Percentiles rank a stretch among this genome's conserved stretches.
phyloP scores from a whole-genome alignment of 2,888 invertebrate species.

The Tiliacea aurago region DNA sequence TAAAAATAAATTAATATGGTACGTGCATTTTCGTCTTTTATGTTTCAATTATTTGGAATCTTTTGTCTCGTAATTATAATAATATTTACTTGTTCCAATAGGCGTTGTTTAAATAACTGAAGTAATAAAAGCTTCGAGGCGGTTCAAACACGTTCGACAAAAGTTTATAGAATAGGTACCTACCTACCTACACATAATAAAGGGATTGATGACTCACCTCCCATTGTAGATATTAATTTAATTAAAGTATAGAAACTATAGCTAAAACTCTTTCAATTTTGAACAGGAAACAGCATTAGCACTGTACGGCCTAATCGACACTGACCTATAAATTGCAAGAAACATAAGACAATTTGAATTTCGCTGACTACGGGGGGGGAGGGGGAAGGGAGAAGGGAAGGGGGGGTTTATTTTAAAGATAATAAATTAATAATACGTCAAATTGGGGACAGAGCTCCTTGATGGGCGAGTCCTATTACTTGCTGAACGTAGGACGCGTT shows the following conservation, averaged over 20 bases:
- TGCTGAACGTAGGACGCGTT: no score
- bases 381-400: no score
- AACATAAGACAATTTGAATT: no score
- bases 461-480: no score
- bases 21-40: neutral
- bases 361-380: no score
- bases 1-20: neutral
- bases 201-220: neutral
- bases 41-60: slow-evolving; percentile 12
- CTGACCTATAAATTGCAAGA: no score
- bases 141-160: neutral
- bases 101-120: neutral
- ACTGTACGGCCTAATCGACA: no score
- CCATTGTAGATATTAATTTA: neutral
- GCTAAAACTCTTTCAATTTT: neutral
- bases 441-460: no score
- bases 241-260: neutral
- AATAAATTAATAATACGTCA: no score
- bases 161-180: neutral
- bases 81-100: neutral
- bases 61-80: neutral
- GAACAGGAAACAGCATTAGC: no score
- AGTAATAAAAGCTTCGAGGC: neutral
- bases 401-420: no score
- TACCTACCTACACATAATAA: neutral